Evolutionary conservation across 2,888 invertebrate genomes (phyloP).

Genomic region (Rotaria macrura): DNA sequence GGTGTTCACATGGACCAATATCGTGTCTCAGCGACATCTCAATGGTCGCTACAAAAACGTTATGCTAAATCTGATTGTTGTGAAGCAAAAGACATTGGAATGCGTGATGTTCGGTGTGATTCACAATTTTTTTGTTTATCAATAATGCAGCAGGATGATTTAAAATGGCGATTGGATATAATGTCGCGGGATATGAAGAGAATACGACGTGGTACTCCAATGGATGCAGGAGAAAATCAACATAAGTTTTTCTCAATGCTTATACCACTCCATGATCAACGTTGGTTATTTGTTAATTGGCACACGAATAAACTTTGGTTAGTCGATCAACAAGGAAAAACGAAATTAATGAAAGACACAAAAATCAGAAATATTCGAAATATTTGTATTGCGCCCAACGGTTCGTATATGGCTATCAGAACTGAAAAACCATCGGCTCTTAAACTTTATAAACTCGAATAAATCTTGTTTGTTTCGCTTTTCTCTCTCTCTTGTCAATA

Average conservation of each 20-base stretch:
- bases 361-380: background rate
- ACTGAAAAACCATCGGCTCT: background rate
- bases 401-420: background rate
- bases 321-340: background rate
- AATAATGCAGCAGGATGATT: background rate
- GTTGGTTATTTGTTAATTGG: slow-evolving; percentile 12
- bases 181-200: background rate
- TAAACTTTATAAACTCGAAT: background rate
- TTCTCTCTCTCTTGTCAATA: background rate
- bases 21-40: background rate
- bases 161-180: slow-evolving; percentile 4
- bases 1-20: background rate
- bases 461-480: background rate
- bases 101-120: background rate
- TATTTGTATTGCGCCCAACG: background rate
- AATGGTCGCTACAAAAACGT: background rate
- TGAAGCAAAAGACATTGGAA: slow-evolving; percentile 4
- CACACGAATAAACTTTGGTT: background rate
- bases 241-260: slow-evolving; percentile 3
- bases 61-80: background rate
- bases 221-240: slow-evolving; percentile 17
- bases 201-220: background rate
- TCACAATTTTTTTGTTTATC: background rate
- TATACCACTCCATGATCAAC: background rate
- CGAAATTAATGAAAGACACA: background rate